Conservation (phyloP, 2,888 invertebrate species). For the Caenorhabditis sp. region DNA sequence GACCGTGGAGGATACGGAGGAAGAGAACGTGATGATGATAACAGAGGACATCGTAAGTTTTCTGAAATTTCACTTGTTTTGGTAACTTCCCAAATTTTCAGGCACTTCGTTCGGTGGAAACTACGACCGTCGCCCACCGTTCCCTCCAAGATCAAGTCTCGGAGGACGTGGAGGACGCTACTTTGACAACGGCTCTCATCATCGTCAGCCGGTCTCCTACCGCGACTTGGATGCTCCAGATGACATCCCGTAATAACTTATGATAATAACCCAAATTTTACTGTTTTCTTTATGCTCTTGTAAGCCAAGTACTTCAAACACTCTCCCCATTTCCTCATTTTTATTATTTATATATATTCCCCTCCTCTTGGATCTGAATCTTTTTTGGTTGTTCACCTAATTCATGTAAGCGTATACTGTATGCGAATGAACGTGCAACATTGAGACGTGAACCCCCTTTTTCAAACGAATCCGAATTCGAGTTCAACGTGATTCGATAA, state of each 20-base stretch:
- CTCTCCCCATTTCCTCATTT: neutral
- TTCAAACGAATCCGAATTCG: neutral
- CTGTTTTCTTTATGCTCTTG: neutral
- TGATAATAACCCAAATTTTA: neutral
- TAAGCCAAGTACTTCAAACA: neutral
- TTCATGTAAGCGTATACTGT: neutral
- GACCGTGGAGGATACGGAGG: constrained; percentile 48
- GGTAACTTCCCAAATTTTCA: constrained; percentile 14
- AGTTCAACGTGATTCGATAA: too few species aligned
- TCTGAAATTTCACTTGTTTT: neutral
- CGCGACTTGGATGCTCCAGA: constrained; percentile 92
- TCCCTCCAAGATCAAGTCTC: constrained; percentile 49
- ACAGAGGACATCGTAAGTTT: constrained; percentile 44
- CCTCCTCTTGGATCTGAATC: too few species aligned
- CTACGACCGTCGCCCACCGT: constrained; percentile 50
- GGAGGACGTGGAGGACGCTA: constrained; percentile 71
- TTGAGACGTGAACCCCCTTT: neutral
- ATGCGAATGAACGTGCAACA: neutral
- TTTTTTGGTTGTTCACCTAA: neutral
- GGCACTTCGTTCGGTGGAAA: constrained; percentile 52
- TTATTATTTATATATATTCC: too few species aligned
- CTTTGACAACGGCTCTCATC: constrained; percentile 57
- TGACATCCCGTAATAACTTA: constrained; percentile 85
- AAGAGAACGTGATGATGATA: constrained; percentile 53
- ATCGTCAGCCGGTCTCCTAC: constrained; percentile 88